Percentiles rank a stretch among this genome's conserved stretches.
These are phyloP conservation scores for Spisula solida DNA, from an alignment of 2,888 invertebrate genomes.

Conservation along the genomic window DNA sequence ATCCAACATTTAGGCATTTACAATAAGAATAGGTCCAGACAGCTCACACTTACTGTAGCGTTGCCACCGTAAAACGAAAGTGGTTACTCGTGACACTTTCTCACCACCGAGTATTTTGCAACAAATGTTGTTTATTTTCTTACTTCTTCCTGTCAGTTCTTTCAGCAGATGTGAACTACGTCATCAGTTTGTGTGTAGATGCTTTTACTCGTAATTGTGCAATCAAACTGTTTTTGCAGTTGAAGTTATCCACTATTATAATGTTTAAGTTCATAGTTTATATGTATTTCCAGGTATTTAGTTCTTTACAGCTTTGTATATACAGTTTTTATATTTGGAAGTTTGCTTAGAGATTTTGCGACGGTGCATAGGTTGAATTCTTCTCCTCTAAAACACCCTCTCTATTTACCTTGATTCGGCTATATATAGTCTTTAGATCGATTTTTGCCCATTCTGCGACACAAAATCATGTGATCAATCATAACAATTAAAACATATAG, in stretches of 20 bases:
- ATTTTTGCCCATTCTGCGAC: neutral
- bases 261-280: too few species aligned
- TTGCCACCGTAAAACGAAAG: neutral
- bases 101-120: constrained; percentile 14
- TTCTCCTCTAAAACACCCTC: neutral
- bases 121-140: constrained; percentile 8
- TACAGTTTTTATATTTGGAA: neutral
- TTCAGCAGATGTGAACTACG: constrained; percentile 51
- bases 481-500: neutral
- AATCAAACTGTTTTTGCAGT: neutral
- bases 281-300: too few species aligned
- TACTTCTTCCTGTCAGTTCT: constrained; percentile 18
- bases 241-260: neutral
- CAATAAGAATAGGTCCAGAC: neutral
- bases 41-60: neutral
- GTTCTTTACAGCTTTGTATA: neutral
- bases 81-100: constrained; percentile 10
- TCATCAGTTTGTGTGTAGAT: constrained; percentile 41
- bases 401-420: neutral
- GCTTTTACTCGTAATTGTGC: neutral
- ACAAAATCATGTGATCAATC: neutral
- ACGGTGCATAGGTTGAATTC: constrained; percentile 8
- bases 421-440: neutral
- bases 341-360: constrained; percentile 6
- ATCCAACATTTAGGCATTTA: neutral